Conservation (phyloP, 2,797 vertebrate species). For the Hapalemur alaotrensis region DNA sequence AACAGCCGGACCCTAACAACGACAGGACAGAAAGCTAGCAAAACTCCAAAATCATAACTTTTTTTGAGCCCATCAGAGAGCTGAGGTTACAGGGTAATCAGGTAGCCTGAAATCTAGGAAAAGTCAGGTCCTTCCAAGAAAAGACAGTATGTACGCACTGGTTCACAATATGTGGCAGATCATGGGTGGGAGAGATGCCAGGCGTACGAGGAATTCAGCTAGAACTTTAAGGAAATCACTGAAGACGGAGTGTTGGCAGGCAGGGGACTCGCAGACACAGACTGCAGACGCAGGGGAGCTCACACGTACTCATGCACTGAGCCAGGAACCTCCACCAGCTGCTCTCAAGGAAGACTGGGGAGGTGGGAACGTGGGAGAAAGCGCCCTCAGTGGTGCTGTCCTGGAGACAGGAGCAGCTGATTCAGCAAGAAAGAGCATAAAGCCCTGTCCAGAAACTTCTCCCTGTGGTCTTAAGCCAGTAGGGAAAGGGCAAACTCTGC, state of each 20-base stretch:
- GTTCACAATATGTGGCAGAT: not conserved
- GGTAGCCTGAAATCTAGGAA: not conserved
- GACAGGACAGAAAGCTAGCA: not conserved
- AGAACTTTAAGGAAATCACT: not conserved
- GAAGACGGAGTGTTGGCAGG: not conserved
- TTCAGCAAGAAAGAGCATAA: not conserved
- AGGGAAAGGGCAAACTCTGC: not conserved
- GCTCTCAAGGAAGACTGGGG: not conserved
- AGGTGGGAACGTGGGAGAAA: not conserved
- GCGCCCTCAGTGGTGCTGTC: not conserved
- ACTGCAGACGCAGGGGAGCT: not conserved
- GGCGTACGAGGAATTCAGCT: not conserved
- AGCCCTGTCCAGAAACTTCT: not conserved
- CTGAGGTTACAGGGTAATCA: not conserved
- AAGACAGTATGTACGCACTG: not conserved
- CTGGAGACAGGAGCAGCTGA: not conserved
- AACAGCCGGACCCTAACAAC: not conserved
- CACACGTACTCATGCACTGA: not conserved
- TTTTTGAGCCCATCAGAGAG: not conserved
- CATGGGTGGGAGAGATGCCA: not conserved
- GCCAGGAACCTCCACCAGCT: not conserved
- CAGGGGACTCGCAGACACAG: not conserved
- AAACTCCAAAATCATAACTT: not conserved
- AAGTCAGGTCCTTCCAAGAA: not conserved
- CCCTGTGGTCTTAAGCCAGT: not conserved